Evolutionary conservation across 2,888 invertebrate species (phyloP).

Genomic region (Diachrysia chrysitis): DNA sequence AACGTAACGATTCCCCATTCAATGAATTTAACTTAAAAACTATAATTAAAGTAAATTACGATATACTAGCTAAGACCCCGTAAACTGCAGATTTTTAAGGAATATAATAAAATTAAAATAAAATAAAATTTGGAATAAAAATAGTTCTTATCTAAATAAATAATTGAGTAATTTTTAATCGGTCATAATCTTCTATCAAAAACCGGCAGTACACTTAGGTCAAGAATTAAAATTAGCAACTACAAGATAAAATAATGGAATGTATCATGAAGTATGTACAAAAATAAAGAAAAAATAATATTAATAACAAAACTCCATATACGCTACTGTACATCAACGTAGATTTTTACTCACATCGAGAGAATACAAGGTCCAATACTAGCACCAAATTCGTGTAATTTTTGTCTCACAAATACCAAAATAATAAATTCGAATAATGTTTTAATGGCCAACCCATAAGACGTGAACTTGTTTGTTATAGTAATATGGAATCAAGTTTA

Average conservation of each 20-base stretch:
- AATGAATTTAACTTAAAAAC: conserved; percentile 65
- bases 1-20: conserved; percentile 88
- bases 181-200: conserved; percentile 40
- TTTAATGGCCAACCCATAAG: conserved; percentile 38
- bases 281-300: conserved; percentile 28
- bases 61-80: conserved; percentile 33
- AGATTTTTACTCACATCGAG: conserved; percentile 31
- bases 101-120: conserved; percentile 35
- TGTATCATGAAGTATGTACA: conserved; percentile 77
- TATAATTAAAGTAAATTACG: conserved; percentile 44
- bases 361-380: conserved; percentile 61
- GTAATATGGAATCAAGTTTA: conserved; percentile 13
- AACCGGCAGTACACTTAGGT: conserved; percentile 45
- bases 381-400: conserved; percentile 69
- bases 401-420: conserved; percentile 55
- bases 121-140: conserved; percentile 49
- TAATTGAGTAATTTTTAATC: conserved; percentile 41
- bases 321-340: conserved; percentile 55
- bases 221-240: conserved; percentile 32
- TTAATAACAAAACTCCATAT: conserved; percentile 62
- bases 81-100: conserved; percentile 51
- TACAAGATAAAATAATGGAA: conserved; percentile 70
- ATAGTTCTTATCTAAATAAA: conserved; percentile 50
- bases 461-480: conserved; percentile 28
- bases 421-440: conserved; percentile 63